These are phyloP conservation scores for Muscicapa adusta DNA, from an alignment of 2,113 vertebrate genomes.

Conservation along the genomic window DNA sequence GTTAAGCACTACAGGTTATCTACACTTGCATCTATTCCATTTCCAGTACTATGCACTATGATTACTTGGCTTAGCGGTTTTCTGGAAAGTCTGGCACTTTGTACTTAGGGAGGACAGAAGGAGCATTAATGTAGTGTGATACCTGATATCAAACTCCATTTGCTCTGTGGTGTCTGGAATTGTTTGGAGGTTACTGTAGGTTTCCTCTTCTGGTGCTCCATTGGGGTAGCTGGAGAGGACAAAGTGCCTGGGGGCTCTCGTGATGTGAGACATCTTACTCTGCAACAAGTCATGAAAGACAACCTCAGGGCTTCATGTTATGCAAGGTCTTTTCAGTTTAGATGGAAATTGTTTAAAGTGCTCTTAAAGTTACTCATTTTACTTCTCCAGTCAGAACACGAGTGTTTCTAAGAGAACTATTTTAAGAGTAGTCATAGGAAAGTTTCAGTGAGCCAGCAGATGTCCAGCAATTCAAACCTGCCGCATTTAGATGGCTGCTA, in stretches of 20 bases:
- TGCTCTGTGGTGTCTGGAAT: conserved; percentile 36
- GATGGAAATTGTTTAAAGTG: background rate
- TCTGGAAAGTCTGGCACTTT: background rate
- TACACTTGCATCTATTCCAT: conserved; percentile 1
- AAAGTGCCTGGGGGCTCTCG: conserved; percentile 2
- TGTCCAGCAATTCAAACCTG: background rate
- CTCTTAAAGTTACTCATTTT: background rate
- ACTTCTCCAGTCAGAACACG: background rate
- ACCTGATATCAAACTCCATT: conserved; percentile 61
- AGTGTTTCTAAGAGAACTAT: background rate
- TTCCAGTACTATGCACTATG: background rate
- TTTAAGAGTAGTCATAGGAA: conserved; percentile 21
- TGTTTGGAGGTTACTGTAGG: background rate
- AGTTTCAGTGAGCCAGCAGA: conserved; percentile 34
- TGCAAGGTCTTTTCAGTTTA: background rate
- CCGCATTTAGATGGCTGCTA: background rate
- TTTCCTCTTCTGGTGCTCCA: conserved; percentile 19
- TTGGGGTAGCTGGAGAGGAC: conserved; percentile 26
- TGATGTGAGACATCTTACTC: conserved; percentile 61
- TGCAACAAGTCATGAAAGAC: background rate
- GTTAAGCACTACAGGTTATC: conserved; percentile 7
- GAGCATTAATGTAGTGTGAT: background rate
- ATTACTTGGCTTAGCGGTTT: conserved; percentile 13
- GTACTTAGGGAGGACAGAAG: background rate
- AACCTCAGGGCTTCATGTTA: background rate